Evolutionary conservation across 2,113 vertebrate species (phyloP).

Genomic region (Chloropsis hardwickii): DNA sequence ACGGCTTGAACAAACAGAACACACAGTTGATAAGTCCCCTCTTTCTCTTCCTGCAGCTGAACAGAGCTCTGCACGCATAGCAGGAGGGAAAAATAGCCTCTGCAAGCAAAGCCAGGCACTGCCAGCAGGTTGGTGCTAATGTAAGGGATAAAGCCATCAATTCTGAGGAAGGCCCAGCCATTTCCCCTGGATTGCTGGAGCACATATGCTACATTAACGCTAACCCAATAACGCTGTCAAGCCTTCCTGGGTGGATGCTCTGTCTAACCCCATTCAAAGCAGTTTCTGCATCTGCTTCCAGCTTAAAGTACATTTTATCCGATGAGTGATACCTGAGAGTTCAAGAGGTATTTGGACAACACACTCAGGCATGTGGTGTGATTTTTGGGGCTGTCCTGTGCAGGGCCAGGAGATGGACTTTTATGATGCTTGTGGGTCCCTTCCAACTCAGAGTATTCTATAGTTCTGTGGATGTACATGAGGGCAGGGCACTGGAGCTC

Average conservation of each 20-base stretch:
- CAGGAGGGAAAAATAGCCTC: not conserved
- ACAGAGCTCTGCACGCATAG: accelerated
- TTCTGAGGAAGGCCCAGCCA: not conserved
- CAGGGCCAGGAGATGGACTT: not conserved
- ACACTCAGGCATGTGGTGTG: not conserved
- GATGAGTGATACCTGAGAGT: not conserved
- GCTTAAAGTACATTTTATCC: not conserved
- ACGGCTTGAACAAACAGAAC: not conserved
- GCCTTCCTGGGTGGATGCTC: not conserved
- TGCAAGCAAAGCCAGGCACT: not conserved
- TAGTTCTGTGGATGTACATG: not conserved
- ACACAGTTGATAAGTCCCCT: not conserved
- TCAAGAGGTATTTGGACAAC: not conserved
- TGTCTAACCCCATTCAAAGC: not conserved
- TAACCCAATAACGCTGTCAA: not conserved
- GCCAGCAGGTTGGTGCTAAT: not conserved
- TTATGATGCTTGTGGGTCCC: not conserved
- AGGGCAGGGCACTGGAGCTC: not conserved
- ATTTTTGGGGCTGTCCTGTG: not conserved
- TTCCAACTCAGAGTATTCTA: not conserved
- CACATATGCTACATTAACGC: not conserved
- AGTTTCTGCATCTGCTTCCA: not conserved
- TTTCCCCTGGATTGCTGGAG: not conserved
- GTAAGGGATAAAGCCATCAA: not conserved
- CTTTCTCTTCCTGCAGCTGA: too few species aligned